Evolutionary conservation across 1,140 invertebrate genomes (phyloP).

Genomic region (Telenomus remus): DNA sequence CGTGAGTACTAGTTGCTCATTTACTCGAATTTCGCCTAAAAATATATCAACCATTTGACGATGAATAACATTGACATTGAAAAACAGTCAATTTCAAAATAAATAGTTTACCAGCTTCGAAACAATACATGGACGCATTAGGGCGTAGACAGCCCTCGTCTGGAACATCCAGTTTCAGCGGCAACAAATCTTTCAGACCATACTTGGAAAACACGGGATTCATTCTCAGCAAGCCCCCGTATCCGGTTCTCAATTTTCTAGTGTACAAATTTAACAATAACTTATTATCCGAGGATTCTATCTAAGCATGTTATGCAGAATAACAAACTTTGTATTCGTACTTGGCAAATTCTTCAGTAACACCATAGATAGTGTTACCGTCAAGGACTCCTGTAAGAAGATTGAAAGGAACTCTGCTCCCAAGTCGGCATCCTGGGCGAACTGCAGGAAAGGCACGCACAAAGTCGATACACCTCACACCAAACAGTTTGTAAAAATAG

Average conservation of each 20-base stretch:
- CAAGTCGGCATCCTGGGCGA: conserved; percentile 87
- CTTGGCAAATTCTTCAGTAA: conserved; percentile 85
- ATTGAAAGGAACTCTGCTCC: conserved; percentile 87
- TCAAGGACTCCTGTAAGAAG: conserved; percentile 88
- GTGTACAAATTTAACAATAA: neutral
- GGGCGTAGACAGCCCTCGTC: conserved; percentile 94
- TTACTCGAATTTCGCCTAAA: conserved; percentile 93
- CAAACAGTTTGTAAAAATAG: conserved; percentile 91
- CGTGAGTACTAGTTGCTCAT: conserved; percentile 92
- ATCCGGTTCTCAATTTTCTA: conserved; percentile 86
- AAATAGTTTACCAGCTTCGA: conserved; percentile 84
- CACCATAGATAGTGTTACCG: conserved; percentile 90
- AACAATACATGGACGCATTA: conserved; percentile 91
- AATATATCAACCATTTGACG: conserved; percentile 46
- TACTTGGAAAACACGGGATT: conserved; percentile 91
- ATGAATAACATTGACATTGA: too few species aligned
- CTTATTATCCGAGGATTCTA: too few species aligned
- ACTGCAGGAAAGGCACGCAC: conserved; percentile 89
- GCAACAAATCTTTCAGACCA: conserved; percentile 90
- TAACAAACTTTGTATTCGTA: conserved; percentile 68
- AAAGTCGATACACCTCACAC: conserved; percentile 90
- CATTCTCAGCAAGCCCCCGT: conserved; percentile 87
- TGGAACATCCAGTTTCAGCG: conserved; percentile 91
- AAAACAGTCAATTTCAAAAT: too few species aligned
- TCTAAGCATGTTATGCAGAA: too few species aligned